Base-by-base conservation (phyloP, 2,113 vertebrate genomes). In the Eptesicus fuscus region DNA sequence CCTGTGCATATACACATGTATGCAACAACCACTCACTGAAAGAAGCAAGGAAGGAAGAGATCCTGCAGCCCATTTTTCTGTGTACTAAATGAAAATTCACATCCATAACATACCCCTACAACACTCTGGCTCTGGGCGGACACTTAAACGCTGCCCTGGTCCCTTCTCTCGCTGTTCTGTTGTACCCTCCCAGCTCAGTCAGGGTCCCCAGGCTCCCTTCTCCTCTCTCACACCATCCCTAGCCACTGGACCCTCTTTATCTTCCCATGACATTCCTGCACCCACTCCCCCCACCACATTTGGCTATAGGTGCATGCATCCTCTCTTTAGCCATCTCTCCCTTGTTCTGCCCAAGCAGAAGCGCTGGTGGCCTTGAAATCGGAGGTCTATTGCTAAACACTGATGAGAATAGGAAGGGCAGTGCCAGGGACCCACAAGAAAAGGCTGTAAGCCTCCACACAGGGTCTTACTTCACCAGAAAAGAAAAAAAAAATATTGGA, bases 131-230 rank as follows among this genome's bases (percentile, higher is more conserved):
- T 44, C 69, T 8, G 40, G 37, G 37, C 47, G 0, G 0, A 3
- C 23, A 16, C 18, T 1, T 2, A 59, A 14, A 40, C 0, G 2
- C 16, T 4, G 1, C 35, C 2, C 13, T 5, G 25, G 17, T 0
- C 42, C 73, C 61, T 17, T 53, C 42, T 53, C n/a, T 32, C 5
- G 56, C 42, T 51, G 1, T 67, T 63, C 12, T 69, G 35, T 35
- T 32, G 12, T 5, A 0, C 25, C 42, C 30, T 30, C 35, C 35
- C 23, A 25, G 2, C 12, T n/a, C 0, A 17, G 4, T 8, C 65
- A 51, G 32, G 6, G 30, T n/a, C 10, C 9, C 42, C 30, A 22
- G 37, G 7, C 7, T 30, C 13, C 37, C 6, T 23, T 67, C 37
- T 67, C 37, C 23, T 37, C 32, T 51, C 18, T 30, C 12, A 9